These are phyloP conservation scores for Okamejei kenojei DNA, from an alignment of 2,797 vertebrate species.

Conservation along the genomic window DNA sequence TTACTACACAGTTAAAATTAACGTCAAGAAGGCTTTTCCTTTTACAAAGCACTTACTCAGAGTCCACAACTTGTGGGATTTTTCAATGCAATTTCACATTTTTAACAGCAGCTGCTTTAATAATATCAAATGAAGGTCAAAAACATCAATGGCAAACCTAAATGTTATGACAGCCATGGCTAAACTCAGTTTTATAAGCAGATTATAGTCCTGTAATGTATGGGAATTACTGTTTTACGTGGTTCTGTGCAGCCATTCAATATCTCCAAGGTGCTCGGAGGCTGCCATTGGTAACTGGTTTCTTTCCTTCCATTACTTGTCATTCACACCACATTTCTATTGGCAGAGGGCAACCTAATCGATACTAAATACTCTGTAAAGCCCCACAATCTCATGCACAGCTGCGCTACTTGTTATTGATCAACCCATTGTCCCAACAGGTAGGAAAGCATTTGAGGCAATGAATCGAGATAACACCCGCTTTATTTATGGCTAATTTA, in stretches of 20 bases:
- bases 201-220: conserved; percentile 37
- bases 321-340: conserved; percentile 78
- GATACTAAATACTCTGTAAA: conserved; percentile 79
- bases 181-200: conserved; percentile 37
- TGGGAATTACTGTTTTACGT: conserved; percentile 37
- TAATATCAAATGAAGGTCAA: conserved; percentile 37
- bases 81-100: conserved; percentile 32
- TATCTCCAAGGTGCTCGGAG: conserved; percentile 70
- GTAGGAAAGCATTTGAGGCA: conserved; percentile 57
- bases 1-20: conserved; percentile 23
- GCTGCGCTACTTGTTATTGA: conserved; percentile 77
- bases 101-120: conserved; percentile 36
- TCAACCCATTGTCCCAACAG: conserved; percentile 76
- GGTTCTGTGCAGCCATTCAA: conserved; percentile 68
- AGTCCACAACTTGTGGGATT: conserved; percentile 31
- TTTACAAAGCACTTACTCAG: conserved; percentile 22
- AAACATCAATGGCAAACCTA: conserved; percentile 31
- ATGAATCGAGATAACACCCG: conserved; percentile 51
- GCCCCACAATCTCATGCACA: conserved; percentile 66
- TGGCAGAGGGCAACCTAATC: conserved; percentile 84
- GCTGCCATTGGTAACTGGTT: conserved; percentile 80
- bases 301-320: conserved; percentile 71
- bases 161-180: conserved; percentile 35
- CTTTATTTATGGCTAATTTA: conserved; percentile 52
- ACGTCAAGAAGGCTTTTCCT: conserved; percentile 10